phyloP scores from a whole-genome alignment of 2,113 vertebrate species.

The Thomomys bottae region DNA sequence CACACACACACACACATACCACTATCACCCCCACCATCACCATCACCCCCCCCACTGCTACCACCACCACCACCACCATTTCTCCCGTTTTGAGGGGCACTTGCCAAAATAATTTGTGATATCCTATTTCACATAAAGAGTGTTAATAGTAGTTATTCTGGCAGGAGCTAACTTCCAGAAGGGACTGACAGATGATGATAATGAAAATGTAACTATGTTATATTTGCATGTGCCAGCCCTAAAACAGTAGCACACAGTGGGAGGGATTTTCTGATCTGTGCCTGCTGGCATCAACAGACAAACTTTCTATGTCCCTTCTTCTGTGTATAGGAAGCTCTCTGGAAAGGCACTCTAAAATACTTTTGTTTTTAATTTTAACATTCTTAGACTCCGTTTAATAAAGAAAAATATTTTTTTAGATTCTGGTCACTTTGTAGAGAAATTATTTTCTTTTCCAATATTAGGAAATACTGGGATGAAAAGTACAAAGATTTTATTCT shows the following conservation, averaged over 20 bases:
- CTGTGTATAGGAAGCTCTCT: background rate
- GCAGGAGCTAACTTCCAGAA: constrained; percentile 6
- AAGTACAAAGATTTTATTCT: constrained; percentile 16
- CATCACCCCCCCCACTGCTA: too few relatives aligned
- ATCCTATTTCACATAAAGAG: constrained; percentile 33
- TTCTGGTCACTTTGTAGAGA: constrained; percentile 25
- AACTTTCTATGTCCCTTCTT: background rate
- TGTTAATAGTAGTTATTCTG: constrained; percentile 26
- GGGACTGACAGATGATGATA: background rate
- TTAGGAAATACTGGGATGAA: background rate
- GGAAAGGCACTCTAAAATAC: background rate
- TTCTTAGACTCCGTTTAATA: constrained; percentile 7
- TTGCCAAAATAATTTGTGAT: constrained; percentile 49
- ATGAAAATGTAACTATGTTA: background rate
- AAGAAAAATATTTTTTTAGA: constrained; percentile 37
- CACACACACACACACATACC: too few relatives aligned
- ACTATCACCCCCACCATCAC: too few relatives aligned
- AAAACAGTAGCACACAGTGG: background rate
- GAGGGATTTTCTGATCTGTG: background rate
- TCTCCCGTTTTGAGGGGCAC: background rate
- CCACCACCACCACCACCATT: too few relatives aligned
- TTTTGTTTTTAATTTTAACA: background rate
- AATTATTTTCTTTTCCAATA: constrained; percentile 21
- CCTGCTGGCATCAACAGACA: too few relatives aligned
- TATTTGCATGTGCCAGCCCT: background rate